Evolutionary conservation across 1,140 invertebrate species (phyloP).

Genomic region (Diachasma alloeum): DNA sequence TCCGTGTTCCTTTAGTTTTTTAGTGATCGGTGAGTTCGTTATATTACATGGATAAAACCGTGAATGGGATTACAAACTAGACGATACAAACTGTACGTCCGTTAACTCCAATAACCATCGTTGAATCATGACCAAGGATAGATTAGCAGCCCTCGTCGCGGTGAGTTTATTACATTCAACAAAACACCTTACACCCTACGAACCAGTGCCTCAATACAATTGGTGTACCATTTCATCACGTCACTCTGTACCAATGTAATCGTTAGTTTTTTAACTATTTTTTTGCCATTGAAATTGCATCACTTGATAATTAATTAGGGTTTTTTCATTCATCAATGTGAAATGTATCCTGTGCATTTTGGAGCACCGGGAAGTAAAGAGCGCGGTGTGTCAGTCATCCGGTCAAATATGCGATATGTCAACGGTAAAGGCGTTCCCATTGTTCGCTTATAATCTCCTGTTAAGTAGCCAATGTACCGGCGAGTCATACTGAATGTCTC

Average conservation of each 20-base stretch:
- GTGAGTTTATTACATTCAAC: conserved; percentile 68
- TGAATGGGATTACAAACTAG: conserved; percentile 78
- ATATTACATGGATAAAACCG: conserved; percentile 73
- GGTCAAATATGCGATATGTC: neutral
- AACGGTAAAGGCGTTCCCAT: neutral
- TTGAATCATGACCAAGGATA: conserved; percentile 94
- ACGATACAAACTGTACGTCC: conserved; percentile 51
- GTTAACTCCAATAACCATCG: conserved; percentile 58
- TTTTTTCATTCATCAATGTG: neutral
- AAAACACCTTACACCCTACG: conserved; percentile 2
- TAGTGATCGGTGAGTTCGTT: conserved; percentile 42
- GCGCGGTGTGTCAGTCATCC: neutral
- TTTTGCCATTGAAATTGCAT: neutral
- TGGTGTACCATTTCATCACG: neutral
- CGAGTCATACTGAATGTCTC: neutral
- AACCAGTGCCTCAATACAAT: neutral
- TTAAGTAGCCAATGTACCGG: conserved; percentile 2
- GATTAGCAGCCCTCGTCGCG: conserved; percentile 95
- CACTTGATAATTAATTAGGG: neutral
- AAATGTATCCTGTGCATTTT: neutral
- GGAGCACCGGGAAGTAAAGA: neutral
- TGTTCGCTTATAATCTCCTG: neutral
- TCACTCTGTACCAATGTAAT: neutral
- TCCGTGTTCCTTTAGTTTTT: conserved; percentile 54
- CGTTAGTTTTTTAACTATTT: neutral